A percentile compares a stretch with the other conserved stretches of the same genome.
These are phyloP conservation scores for Hydractinia echinata DNA, from an alignment of 30 jellyfish, hydroid and myxozoan species.

Conservation along the genomic window DNA sequence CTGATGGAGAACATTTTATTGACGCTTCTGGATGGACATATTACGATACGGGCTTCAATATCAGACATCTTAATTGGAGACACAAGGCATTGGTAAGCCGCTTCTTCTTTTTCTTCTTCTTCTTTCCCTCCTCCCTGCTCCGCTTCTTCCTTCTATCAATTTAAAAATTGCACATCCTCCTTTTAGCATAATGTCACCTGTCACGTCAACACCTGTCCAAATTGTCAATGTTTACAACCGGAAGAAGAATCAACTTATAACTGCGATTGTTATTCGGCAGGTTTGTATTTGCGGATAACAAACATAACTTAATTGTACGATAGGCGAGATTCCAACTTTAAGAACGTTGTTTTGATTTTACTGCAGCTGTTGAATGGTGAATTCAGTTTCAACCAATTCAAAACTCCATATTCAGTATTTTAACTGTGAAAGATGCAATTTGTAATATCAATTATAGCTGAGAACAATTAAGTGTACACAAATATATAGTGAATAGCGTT, in stretches of 20 bases:
- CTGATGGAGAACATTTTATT: neutral
- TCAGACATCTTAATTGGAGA: neutral
- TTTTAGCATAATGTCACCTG: neutral
- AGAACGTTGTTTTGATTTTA: too few species aligned
- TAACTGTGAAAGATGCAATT: too few species aligned
- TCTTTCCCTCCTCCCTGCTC: neutral
- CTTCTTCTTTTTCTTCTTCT: neutral
- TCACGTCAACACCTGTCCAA: neutral
- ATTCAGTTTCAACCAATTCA: too few species aligned
- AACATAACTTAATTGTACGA: too few species aligned
- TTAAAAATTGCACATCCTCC: neutral
- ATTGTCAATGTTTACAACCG: neutral
- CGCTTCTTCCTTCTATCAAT: neutral
- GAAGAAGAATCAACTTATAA: conserved; percentile 1
- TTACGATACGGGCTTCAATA: neutral
- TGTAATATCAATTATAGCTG: too few species aligned
- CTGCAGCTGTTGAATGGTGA: too few species aligned
- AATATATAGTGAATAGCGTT: too few species aligned
- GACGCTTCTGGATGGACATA: neutral
- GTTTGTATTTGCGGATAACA: neutral
- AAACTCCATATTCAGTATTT: too few species aligned
- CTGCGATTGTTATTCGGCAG: neutral
- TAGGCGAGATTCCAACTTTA: too few species aligned
- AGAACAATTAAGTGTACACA: too few species aligned
- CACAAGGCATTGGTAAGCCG: neutral